A percentile compares a stretch with the other conserved stretches of the same genome.
Conservation (phyloP, 2,113 vertebrate species). For the Xenus cinereus region DNA sequence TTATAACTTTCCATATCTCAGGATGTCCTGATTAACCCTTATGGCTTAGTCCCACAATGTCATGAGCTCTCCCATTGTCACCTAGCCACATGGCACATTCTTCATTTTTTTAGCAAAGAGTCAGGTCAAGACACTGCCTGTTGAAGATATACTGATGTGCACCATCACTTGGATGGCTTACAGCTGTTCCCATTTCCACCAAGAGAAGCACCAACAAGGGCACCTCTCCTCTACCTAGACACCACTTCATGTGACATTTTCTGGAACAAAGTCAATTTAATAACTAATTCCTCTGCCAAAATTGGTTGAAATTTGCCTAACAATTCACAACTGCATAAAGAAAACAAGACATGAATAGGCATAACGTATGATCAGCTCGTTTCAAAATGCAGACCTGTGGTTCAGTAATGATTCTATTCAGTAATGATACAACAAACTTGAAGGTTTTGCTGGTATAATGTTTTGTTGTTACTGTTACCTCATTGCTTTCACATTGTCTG, state of each 20-base stretch:
- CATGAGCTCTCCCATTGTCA: not conserved
- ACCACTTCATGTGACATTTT: accelerated
- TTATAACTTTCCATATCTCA: not conserved
- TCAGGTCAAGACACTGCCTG: not conserved
- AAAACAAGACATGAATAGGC: not conserved
- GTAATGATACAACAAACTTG: not conserved
- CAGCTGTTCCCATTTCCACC: not conserved
- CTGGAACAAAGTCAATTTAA: not conserved
- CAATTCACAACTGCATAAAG: not conserved
- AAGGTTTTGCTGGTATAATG: not conserved
- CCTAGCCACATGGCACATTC: no score
- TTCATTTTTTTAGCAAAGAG: not conserved
- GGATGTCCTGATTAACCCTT: not conserved
- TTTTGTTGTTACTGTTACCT: not conserved
- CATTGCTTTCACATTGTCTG: not conserved
- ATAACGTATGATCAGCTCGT: not conserved
- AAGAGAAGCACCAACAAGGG: not conserved
- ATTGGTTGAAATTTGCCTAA: not conserved
- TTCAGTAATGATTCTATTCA: not conserved
- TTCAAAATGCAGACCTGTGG: not conserved
- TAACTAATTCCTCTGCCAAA: not conserved
- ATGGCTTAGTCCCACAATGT: not conserved
- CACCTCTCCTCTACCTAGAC: not conserved
- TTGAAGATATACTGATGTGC: not conserved
- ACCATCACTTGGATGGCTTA: not conserved